phyloP scores from a whole-genome alignment of 2,888 invertebrate genomes.

The Cheilosia soror region DNA sequence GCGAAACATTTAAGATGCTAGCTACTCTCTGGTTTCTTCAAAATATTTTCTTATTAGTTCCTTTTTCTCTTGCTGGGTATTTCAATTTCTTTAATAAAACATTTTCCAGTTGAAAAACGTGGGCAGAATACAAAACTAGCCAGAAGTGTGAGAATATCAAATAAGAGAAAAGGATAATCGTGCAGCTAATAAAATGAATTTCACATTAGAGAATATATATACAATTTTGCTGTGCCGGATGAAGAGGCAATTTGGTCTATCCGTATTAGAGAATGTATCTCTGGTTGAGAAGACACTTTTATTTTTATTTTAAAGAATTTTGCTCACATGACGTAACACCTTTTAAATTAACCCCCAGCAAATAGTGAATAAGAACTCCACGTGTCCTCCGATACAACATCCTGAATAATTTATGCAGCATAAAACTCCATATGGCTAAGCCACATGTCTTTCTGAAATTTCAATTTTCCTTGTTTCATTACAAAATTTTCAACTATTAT shows the following conservation, averaged over 20 bases:
- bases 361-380: too few species aligned
- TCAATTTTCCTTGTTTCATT: slow-evolving; percentile 2
- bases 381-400: too few species aligned
- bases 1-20: too few species aligned
- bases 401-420: too few species aligned
- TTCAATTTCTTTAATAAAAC: too few species aligned
- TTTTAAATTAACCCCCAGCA: too few species aligned
- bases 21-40: too few species aligned
- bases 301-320: background rate
- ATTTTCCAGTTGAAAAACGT: background rate
- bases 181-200: slow-evolving; percentile 46
- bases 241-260: background rate
- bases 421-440: background rate
- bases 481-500: slow-evolving; percentile 3
- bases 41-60: too few species aligned
- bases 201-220: slow-evolving; percentile 28
- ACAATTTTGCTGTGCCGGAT: background rate
- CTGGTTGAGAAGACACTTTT: background rate
- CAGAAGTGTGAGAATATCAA: slow-evolving; percentile 9
- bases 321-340: too few species aligned
- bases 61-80: too few species aligned
- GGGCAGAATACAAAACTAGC: slow-evolving; percentile 11
- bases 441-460: background rate
- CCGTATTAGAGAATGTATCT: background rate
- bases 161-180: slow-evolving; percentile 30